Base-by-base conservation (phyloP, 1,140 invertebrate species). In the Diuraphis noxia region DNA sequence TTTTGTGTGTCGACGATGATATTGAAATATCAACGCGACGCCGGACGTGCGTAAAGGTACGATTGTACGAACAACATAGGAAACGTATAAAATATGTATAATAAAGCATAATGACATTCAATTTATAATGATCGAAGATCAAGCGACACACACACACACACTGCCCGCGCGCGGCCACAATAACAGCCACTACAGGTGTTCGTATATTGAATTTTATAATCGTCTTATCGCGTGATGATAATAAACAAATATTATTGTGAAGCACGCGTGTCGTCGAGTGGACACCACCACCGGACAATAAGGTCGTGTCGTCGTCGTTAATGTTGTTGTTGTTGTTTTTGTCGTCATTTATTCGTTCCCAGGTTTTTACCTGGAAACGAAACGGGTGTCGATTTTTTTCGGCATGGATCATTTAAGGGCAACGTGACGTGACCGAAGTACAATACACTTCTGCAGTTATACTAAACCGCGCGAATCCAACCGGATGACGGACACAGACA, bases 221-320 rank as follows among this genome's bases (percentile, higher is more conserved):
- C 38, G 10, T 43, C 82, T 84, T 84, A 84, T 84, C 82, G 41
- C 82, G 30, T 43, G 41, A n/a, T 43, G 30, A 84, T 84, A 84
- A 84, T n/a, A 43, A 46, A 84, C 82, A 25, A 84, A 82, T 41
- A 41, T 41, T 41, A 41, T 41, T 6, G 25, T 30, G 40, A 30
- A 41, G 36, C 23, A 40, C 81, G 23, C 23, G 23, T 81, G 5
- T 81, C 72, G 63, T 77, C 23, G 9, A 81, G 79, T 38, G 36
- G 19, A 9, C 46, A 7, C n/a, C n/a, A 79, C 77, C 19, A 36
- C 19, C 19, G 2, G 23, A 34, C 19, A 34, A 38, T 79, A 79
- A 9, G 36, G 9, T 36, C 10, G n/a, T 79, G 4, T 36, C 21
- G 17, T 79, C 21, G 19, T 79, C 7, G 23, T 81, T 23, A 19